phyloP scores from a whole-genome alignment of 2,113 vertebrate genomes.

The Antennarius striatus region DNA sequence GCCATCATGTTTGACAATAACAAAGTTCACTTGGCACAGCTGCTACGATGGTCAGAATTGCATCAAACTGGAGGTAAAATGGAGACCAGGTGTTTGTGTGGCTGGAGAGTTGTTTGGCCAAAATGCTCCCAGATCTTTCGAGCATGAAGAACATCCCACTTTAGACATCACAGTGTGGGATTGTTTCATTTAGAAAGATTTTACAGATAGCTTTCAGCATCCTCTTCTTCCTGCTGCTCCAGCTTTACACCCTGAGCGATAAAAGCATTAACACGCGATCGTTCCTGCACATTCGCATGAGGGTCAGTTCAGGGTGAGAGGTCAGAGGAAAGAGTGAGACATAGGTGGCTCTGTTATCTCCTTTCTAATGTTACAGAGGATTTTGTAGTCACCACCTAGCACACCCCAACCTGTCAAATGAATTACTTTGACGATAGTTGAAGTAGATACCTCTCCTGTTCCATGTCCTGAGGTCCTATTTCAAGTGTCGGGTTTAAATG shows the following conservation, averaged over 20 bases:
- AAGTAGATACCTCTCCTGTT: constrained; percentile 63
- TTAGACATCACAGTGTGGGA: constrained; percentile 14
- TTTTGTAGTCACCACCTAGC: constrained; percentile 36
- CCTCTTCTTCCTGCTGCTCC: constrained; percentile 8
- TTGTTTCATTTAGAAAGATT: constrained; percentile 17
- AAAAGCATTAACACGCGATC: constrained; percentile 4
- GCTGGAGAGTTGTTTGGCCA: constrained; percentile 45
- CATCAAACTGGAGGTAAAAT: constrained; percentile 56
- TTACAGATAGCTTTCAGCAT: constrained; percentile 16
- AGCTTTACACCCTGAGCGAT: background rate
- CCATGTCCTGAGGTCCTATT: constrained; percentile 53
- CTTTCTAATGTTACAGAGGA: constrained; percentile 44
- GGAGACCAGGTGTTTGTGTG: constrained; percentile 55
- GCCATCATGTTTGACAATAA: background rate
- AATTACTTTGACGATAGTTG: constrained; percentile 48
- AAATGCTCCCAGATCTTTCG: constrained; percentile 63
- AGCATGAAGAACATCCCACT: constrained; percentile 21
- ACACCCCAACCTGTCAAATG: constrained; percentile 27
- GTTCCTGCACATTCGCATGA: constrained; percentile 11
- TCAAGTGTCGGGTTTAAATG: constrained; percentile 68
- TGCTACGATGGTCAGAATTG: constrained; percentile 33
- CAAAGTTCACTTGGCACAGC: constrained; percentile 1
- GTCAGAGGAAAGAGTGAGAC: constrained; percentile 61
- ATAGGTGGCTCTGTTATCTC: constrained; percentile 40
- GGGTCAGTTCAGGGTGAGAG: constrained; percentile 52